These are phyloP conservation scores for Epiperipatus broadwayi DNA, from an alignment of 2,888 invertebrate genomes.

Conservation along the genomic window DNA sequence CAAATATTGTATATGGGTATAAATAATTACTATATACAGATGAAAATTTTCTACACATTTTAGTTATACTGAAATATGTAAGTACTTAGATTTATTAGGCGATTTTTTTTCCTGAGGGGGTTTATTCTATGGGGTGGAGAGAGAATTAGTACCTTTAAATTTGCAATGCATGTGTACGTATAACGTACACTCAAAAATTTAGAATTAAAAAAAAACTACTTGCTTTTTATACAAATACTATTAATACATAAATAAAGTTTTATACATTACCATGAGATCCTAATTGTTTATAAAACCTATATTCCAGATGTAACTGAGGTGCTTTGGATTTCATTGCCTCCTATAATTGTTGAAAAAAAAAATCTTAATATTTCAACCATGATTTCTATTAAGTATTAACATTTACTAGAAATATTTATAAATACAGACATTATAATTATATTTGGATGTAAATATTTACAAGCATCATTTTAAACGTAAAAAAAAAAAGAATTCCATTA, in stretches of 20 bases:
- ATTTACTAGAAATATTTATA: neutral
- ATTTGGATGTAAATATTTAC: neutral
- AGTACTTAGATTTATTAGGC: too few relatives aligned
- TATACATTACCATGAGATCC: conserved; percentile 70
- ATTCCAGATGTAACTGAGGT: conserved; percentile 98
- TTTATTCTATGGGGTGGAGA: too few relatives aligned
- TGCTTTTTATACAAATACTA: neutral
- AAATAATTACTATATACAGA: too few relatives aligned
- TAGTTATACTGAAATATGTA: too few relatives aligned
- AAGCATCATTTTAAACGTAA: too few relatives aligned
- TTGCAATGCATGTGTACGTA: too few relatives aligned
- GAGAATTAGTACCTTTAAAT: too few relatives aligned
- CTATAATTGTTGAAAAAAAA: conserved; percentile 26
- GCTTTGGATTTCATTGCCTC: conserved; percentile 99
- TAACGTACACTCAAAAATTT: neutral
- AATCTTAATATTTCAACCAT: neutral
- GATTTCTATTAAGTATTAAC: neutral
- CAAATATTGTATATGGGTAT: too few relatives aligned
- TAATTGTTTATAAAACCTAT: conserved; percentile 98
- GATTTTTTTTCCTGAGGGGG: too few relatives aligned
- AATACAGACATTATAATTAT: neutral
- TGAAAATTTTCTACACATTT: too few relatives aligned
- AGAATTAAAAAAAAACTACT: neutral
- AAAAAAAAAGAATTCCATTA: too few relatives aligned
- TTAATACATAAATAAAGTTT: neutral